phyloP scores from a whole-genome alignment of 1,140 invertebrate genomes.

The Mamestra configurata region DNA sequence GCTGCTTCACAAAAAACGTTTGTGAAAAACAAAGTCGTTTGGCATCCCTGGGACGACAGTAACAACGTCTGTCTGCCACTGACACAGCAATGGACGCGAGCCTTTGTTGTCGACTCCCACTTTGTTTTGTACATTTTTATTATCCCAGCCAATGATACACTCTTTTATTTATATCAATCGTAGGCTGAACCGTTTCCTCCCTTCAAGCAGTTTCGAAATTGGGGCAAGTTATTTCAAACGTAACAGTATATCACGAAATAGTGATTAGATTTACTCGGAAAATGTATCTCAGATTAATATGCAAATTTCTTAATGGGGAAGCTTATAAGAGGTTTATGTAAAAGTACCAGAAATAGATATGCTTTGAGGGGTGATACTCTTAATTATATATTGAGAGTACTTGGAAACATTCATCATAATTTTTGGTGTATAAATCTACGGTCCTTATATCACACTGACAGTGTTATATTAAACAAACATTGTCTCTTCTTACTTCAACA shows the following conservation, averaged over 20 bases:
- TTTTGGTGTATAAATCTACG: too few species aligned
- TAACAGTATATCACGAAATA: neutral
- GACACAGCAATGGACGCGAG: conserved; percentile 46
- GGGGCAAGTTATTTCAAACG: neutral
- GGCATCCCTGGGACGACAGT: conserved; percentile 42
- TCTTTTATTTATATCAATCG: conserved; percentile 12
- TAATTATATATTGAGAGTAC: neutral
- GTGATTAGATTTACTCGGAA: neutral
- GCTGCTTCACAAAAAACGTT: neutral
- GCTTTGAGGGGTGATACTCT: neutral
- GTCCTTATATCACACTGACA: neutral
- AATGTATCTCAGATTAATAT: neutral
- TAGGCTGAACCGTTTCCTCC: neutral
- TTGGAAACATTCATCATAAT: too few species aligned
- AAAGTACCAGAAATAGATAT: neutral
- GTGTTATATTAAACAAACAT: neutral
- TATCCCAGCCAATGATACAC: neutral
- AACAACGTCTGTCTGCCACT: conserved; percentile 35
- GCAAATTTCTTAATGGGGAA: neutral
- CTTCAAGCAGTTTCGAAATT: neutral
- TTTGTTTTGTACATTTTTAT: conserved; percentile 45
- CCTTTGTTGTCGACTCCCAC: conserved; percentile 37
- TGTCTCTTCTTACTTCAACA: too few species aligned
- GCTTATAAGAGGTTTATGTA: neutral
- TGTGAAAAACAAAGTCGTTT: conserved; percentile 30